phyloP scores from a whole-genome alignment of 2,888 invertebrate genomes.

The Ellobium chinense region DNA sequence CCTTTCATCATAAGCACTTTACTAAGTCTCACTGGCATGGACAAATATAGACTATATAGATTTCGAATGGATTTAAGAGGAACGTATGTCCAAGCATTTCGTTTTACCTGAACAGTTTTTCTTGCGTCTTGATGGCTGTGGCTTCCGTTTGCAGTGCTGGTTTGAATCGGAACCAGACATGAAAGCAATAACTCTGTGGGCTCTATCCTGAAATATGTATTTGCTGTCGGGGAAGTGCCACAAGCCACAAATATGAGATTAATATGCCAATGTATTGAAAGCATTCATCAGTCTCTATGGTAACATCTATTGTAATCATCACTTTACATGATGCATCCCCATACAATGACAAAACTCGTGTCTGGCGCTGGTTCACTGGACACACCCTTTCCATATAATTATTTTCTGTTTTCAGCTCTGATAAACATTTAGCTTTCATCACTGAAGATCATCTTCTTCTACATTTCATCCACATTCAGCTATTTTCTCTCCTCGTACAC shows the following conservation, averaged over 20 bases:
- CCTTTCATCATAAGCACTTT: neutral
- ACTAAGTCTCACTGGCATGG: neutral
- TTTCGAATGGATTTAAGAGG: neutral
- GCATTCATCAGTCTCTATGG: neutral
- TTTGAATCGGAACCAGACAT: neutral
- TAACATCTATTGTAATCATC: neutral
- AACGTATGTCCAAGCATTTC: neutral
- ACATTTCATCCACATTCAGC: neutral
- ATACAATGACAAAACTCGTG: neutral
- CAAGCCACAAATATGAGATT: neutral
- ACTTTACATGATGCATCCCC: neutral
- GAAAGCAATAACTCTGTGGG: neutral
- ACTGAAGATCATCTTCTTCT: neutral
- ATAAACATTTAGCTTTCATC: neutral
- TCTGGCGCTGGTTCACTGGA: neutral
- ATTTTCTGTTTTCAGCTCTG: neutral
- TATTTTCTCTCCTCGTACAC: neutral
- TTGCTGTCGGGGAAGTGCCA: neutral
- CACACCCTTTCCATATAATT: neutral
- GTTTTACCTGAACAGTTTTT: neutral
- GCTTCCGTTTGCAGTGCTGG: neutral
- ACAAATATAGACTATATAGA: neutral
- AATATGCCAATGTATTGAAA: too few relatives aligned
- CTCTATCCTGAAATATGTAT: neutral
- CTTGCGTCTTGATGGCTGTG: neutral